phyloP scores from a whole-genome alignment of 2,888 invertebrate genomes.

The Pheosia tremula region DNA sequence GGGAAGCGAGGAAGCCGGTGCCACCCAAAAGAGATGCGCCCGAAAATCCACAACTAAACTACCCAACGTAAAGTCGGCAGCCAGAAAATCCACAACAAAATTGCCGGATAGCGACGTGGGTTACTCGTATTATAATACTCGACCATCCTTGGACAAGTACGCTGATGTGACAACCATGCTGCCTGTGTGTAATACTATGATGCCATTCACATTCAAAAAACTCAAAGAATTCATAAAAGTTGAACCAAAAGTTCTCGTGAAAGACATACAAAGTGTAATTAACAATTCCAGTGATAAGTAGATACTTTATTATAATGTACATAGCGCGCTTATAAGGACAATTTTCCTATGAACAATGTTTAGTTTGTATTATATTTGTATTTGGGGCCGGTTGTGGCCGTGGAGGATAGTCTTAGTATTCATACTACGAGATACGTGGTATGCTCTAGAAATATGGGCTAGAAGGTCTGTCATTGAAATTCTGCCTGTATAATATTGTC shows the following conservation, averaged over 20 bases:
- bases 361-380: constrained; percentile 3
- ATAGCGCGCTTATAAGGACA: background rate
- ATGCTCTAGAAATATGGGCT: background rate
- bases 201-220: constrained; percentile 74
- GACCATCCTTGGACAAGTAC: constrained; percentile 65
- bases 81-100: constrained; percentile 82
- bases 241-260: constrained; percentile 73
- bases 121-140: constrained; percentile 80
- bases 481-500: background rate
- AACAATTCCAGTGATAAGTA: constrained; percentile 18
- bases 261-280: constrained; percentile 51
- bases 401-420: background rate
- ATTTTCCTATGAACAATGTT: constrained; percentile 2
- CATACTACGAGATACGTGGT: background rate
- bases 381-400: constrained; percentile 14
- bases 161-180: constrained; percentile 77
- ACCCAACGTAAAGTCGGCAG: constrained; percentile 48
- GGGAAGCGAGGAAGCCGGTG: constrained; percentile 17
- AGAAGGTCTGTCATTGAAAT: background rate
- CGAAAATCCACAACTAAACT: constrained; percentile 67
- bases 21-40: constrained; percentile 46
- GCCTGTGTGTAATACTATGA: constrained; percentile 78
- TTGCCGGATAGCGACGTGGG: constrained; percentile 51
- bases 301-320: background rate
- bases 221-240: constrained; percentile 81